Evolutionary conservation across 2,113 vertebrate genomes (phyloP).

Genomic region (Pampusana beccarii): DNA sequence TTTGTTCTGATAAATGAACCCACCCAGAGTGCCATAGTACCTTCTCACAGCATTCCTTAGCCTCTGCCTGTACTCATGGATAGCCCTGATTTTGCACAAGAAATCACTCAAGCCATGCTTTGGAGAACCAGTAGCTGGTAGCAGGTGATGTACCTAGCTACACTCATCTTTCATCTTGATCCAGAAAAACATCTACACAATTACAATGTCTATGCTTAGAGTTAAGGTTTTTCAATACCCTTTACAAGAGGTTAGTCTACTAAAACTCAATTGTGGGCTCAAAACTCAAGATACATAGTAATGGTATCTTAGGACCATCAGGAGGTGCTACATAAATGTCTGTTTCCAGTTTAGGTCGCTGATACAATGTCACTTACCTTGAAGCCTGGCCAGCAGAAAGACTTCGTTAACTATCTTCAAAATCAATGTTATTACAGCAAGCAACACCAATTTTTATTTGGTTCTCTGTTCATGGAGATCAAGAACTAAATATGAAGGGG

Average conservation of each 20-base stretch:
- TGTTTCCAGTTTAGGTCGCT: neutral
- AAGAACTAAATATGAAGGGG: neutral
- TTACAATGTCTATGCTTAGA: neutral
- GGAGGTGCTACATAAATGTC: neutral
- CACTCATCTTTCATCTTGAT: neutral
- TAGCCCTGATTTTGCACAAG: neutral
- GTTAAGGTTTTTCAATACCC: neutral
- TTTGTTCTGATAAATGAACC: neutral
- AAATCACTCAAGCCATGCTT: neutral
- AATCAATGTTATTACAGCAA: neutral
- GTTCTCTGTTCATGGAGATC: neutral
- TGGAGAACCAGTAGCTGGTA: neutral
- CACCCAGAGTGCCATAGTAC: neutral
- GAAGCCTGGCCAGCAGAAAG: neutral
- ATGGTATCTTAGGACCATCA: neutral
- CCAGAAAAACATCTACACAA: neutral
- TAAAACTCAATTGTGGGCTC: neutral
- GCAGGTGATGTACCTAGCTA: neutral
- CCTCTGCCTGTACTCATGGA: fast-evolving
- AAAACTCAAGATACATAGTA: neutral
- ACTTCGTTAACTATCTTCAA: neutral
- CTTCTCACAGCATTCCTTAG: neutral
- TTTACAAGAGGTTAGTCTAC: neutral
- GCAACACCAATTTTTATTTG: neutral
- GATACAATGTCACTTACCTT: neutral